Evolutionary conservation across 2,888 invertebrate genomes (phyloP).

Genomic region (Stratiomys singularior): DNA sequence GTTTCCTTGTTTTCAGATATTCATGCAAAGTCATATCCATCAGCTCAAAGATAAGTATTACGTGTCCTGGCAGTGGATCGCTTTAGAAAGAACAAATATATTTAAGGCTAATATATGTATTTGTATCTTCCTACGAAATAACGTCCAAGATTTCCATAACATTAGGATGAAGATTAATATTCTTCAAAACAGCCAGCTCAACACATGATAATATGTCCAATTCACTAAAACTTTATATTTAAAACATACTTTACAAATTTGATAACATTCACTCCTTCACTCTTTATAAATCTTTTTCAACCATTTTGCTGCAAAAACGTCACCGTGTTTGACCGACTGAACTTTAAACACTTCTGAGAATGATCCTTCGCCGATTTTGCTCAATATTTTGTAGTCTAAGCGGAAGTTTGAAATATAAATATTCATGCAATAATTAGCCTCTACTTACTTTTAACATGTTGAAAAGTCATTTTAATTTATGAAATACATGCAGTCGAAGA

Average conservation of each 20-base stretch:
- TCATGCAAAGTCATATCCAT: constrained; percentile 79
- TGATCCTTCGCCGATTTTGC: constrained; percentile 76
- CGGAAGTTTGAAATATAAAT: constrained; percentile 29
- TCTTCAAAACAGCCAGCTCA: constrained; percentile 72
- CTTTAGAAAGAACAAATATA: constrained; percentile 63
- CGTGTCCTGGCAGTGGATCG: constrained; percentile 69
- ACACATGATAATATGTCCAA: constrained; percentile 67
- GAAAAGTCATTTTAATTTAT: neutral
- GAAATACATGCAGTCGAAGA: neutral
- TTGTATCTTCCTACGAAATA: constrained; percentile 69
- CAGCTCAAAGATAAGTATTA: constrained; percentile 73
- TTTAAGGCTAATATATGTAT: neutral
- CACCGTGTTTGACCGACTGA: constrained; percentile 69
- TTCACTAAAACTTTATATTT: constrained; percentile 58
- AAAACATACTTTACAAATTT: neutral
- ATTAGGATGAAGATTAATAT: constrained; percentile 71
- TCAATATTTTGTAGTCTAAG: constrained; percentile 71
- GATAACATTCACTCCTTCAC: constrained; percentile 59
- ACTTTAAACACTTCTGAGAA: constrained; percentile 77
- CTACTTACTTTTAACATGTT: constrained; percentile 17
- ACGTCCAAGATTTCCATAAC: constrained; percentile 72
- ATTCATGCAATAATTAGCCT: neutral
- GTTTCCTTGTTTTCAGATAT: constrained; percentile 68
- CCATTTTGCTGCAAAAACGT: constrained; percentile 72
- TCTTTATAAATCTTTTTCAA: constrained; percentile 71